Evolutionary conservation across 2,888 invertebrate genomes (phyloP).

Genomic region (Trichogramma evanescens): DNA sequence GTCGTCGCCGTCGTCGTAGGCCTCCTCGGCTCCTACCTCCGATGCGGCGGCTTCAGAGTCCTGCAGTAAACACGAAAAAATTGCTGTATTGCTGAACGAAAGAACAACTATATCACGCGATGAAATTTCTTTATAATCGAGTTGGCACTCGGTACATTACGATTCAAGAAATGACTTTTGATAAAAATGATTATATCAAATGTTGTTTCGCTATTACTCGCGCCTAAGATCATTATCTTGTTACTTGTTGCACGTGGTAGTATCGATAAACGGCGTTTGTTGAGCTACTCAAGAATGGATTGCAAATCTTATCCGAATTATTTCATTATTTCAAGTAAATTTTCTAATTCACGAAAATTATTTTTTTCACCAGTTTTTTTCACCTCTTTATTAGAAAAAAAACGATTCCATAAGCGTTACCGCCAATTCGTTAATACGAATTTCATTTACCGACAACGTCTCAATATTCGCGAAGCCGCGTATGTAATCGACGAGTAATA

Average conservation of each 20-base stretch:
- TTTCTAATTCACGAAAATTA: background rate
- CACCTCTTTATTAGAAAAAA: background rate
- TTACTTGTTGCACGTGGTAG: too few relatives aligned
- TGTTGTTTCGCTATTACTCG: background rate
- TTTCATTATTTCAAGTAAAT: conserved; percentile 11
- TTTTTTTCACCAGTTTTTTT: background rate
- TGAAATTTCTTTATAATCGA: background rate
- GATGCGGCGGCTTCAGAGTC: conserved; percentile 39
- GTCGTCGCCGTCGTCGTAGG: conserved; percentile 47
- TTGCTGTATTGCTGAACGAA: background rate
- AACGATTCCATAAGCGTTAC: background rate
- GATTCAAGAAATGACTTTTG: background rate
- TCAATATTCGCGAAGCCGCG: background rate
- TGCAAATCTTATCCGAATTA: background rate
- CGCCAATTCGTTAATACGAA: too few relatives aligned
- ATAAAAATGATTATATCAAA: background rate
- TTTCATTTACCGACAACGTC: too few relatives aligned
- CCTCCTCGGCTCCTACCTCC: conserved; percentile 34
- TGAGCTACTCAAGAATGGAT: background rate
- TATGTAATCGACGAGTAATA: too few relatives aligned
- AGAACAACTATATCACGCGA: background rate
- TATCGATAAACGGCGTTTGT: conserved; percentile 1
- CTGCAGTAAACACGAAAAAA: conserved; percentile 27
- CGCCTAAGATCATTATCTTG: too few relatives aligned
- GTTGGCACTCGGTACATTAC: background rate